These are phyloP conservation scores for Callyntrura guangdongensis DNA, from an alignment of 2,888 invertebrate genomes.

Conservation along the genomic window DNA sequence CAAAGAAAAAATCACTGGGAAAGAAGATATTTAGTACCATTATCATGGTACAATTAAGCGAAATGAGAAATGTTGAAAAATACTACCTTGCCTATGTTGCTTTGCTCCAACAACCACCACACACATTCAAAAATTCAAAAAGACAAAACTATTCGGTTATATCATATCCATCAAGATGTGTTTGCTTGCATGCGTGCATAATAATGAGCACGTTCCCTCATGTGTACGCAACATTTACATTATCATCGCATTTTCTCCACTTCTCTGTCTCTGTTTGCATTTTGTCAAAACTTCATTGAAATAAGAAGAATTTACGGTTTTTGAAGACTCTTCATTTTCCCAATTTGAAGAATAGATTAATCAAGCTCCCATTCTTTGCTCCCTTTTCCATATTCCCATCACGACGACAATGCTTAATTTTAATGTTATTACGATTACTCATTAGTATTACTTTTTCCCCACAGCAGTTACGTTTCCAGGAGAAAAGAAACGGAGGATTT, in stretches of 20 bases:
- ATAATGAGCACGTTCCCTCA: neutral
- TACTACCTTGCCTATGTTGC: no score
- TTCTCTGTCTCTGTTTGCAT: neutral
- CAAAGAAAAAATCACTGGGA: no score
- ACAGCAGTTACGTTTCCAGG: conserved; percentile 26
- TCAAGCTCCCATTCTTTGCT: conserved; percentile 66
- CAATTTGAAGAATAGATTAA: conserved; percentile 77
- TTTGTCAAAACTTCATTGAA: conserved; percentile 73
- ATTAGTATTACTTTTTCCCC: neutral
- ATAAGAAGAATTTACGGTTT: conserved; percentile 68
- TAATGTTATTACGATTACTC: neutral
- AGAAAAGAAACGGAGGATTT: neutral
- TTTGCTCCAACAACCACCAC: neutral
- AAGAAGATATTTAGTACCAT: no score
- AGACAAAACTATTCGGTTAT: conserved; percentile 4
- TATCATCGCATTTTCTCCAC: neutral
- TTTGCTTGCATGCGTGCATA: conserved; percentile 1
- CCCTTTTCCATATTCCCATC: neutral
- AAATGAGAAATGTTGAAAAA: no score
- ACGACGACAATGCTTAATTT: conserved; percentile 17
- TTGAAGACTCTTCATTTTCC: conserved; percentile 73
- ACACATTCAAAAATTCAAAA: conserved; percentile 43
- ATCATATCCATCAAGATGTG: neutral
- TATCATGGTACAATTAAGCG: no score
- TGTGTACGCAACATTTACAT: conserved; percentile 29